These are phyloP conservation scores for Crenuchus spilurus DNA, from an alignment of 2,797 vertebrate species.

Conservation along the genomic window DNA sequence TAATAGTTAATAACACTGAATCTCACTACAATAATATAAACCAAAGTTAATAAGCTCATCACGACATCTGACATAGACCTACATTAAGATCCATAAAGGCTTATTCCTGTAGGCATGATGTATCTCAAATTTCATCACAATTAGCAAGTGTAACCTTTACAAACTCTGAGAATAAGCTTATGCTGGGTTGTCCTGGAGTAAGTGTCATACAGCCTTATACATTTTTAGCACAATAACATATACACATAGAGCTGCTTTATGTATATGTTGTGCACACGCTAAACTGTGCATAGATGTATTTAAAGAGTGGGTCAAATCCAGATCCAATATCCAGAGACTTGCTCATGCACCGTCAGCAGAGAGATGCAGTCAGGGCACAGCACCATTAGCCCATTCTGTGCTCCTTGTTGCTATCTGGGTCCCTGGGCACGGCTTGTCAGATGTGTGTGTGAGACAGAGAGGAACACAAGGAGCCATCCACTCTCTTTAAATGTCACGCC, in stretches of 20 bases:
- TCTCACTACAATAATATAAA: too few relatives aligned
- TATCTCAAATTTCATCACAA: too few relatives aligned
- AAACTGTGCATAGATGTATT: not conserved
- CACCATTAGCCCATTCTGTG: conserved; percentile 36
- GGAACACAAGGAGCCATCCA: conserved; percentile 44
- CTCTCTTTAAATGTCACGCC: conserved; percentile 56
- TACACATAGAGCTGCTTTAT: not conserved
- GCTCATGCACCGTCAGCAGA: conserved; percentile 12
- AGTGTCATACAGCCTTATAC: too few relatives aligned
- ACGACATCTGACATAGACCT: too few relatives aligned
- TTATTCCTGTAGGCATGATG: too few relatives aligned
- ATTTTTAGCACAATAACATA: too few relatives aligned
- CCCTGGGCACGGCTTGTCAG: conserved; percentile 43
- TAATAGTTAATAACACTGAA: too few relatives aligned
- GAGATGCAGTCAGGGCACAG: conserved; percentile 1
- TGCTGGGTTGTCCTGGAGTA: too few relatives aligned
- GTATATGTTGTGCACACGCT: not conserved
- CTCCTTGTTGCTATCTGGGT: conserved; percentile 39
- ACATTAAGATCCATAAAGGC: too few relatives aligned
- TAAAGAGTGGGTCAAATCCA: not conserved
- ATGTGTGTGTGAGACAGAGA: conserved; percentile 42
- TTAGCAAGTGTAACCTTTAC: too few relatives aligned
- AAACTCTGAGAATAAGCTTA: too few relatives aligned
- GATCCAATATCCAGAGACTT: not conserved
- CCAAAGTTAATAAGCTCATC: too few relatives aligned